Evolutionary conservation across 2,113 vertebrate species (phyloP).

Genomic region (Geococcyx californianus): DNA sequence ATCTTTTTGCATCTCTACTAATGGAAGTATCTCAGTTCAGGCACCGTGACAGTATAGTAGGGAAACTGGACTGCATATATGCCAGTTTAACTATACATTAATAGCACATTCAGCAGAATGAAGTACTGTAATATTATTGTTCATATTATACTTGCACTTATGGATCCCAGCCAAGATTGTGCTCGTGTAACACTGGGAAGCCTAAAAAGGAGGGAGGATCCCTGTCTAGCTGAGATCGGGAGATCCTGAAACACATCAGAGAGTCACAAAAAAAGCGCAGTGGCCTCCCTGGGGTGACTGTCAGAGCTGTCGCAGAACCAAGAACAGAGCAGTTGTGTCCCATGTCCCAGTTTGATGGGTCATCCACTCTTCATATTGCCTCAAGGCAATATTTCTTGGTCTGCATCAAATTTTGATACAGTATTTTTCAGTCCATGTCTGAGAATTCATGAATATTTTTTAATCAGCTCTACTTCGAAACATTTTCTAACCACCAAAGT

Average conservation of each 20-base stretch:
- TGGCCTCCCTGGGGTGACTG: neutral
- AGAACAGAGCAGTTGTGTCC: neutral
- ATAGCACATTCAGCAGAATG: neutral
- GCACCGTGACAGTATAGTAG: neutral
- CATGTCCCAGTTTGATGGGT: neutral
- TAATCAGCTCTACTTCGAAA: neutral
- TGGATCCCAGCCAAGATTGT: neutral
- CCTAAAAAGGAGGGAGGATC: neutral
- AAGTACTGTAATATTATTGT: neutral
- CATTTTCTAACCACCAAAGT: neutral
- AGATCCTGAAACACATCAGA: neutral
- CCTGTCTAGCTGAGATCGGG: neutral
- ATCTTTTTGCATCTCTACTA: neutral
- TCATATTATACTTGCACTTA: neutral
- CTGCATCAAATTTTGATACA: neutral
- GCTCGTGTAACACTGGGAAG: neutral
- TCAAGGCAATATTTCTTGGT: neutral
- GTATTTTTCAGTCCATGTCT: neutral
- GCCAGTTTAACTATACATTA: neutral
- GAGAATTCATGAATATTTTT: neutral
- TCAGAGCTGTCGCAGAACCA: neutral
- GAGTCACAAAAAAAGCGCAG: neutral
- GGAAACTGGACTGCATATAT: neutral
- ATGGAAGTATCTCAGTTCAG: neutral
- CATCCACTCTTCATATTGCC: neutral